A percentile compares a stretch with the other conserved stretches of the same genome.
Evolutionary conservation across 2,797 vertebrate genomes (phyloP).

Genomic region (Hippocampus kuda): DNA sequence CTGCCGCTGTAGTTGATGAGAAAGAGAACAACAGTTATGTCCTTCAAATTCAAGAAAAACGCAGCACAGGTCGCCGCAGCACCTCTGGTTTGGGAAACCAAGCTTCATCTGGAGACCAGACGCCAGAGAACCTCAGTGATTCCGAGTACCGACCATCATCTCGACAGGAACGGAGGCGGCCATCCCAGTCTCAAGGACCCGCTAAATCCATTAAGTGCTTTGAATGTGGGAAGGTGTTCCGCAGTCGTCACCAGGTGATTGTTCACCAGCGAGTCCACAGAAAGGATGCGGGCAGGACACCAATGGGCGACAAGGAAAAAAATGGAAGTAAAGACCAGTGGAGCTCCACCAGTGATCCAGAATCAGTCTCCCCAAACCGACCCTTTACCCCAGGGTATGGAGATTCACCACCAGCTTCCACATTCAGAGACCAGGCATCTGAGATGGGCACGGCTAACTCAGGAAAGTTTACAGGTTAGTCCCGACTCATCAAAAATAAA

Average conservation of each 20-base stretch:
- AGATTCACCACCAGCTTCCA: constrained; percentile 70
- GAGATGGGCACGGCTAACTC: constrained; percentile 76
- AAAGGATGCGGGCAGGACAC: constrained; percentile 54
- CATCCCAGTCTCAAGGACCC: constrained; percentile 58
- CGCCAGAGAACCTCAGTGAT: constrained; percentile 62
- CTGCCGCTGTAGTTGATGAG: constrained; percentile 75
- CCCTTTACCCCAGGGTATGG: constrained; percentile 81
- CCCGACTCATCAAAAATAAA: constrained; percentile 5
- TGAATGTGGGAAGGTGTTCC: constrained; percentile 90
- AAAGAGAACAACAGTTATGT: constrained; percentile 78
- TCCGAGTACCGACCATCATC: constrained; percentile 76
- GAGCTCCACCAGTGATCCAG: constrained; percentile 79
- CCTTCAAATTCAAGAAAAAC: constrained; percentile 76
- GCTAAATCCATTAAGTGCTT: constrained; percentile 83
- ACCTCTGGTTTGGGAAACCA: constrained; percentile 59
- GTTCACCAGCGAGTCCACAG: constrained; percentile 87
- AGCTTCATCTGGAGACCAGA: constrained; percentile 57
- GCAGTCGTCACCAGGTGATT: constrained; percentile 89
- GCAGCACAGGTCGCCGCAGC: constrained; percentile 61
- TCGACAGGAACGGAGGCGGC: constrained; percentile 65
- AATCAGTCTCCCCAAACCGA: constrained; percentile 75
- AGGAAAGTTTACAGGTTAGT: constrained; percentile 55
- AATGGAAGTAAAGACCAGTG: constrained; percentile 63
- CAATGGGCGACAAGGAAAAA: constrained; percentile 63
- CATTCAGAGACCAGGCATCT: constrained; percentile 53